phyloP scores from a whole-genome alignment of 2,113 vertebrate genomes.

The Dascyllus trimaculatus region DNA sequence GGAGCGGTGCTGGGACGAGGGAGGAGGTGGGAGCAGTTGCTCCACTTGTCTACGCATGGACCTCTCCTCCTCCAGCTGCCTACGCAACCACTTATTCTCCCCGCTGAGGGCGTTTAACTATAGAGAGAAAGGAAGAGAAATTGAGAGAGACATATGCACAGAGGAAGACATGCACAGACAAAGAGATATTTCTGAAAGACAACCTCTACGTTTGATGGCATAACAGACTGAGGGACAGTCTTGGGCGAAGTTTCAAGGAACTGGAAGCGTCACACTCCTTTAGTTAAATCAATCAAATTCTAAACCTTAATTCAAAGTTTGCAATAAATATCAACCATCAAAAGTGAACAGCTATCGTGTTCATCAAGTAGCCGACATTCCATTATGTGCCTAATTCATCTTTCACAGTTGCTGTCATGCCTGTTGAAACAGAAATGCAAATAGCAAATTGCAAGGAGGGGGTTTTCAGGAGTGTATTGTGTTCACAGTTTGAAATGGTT shows the following conservation, averaged over 20 bases:
- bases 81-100: constrained; percentile 75
- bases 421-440: constrained; percentile 72
- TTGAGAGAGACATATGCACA: constrained; percentile 26
- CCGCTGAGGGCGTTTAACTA: constrained; percentile 74
- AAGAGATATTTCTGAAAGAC: constrained; percentile 17
- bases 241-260: constrained; percentile 5
- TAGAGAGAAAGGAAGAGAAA: constrained; percentile 40
- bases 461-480: constrained; percentile 57
- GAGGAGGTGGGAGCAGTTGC: constrained; percentile 53
- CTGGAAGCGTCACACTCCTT: constrained; percentile 40
- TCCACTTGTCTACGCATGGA: constrained; percentile 60
- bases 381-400: constrained; percentile 73
- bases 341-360: constrained; percentile 59
- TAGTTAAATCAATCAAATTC: constrained; percentile 45
- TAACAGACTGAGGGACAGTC: background rate
- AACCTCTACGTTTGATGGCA: background rate
- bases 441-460: constrained; percentile 63
- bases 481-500: constrained; percentile 68
- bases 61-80: constrained; percentile 78
- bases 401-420: constrained; percentile 74
- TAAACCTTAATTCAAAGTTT: constrained; percentile 56
- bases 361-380: constrained; percentile 66
- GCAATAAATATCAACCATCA: constrained; percentile 59
- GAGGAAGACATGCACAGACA: constrained; percentile 27
- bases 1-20: constrained; percentile 47